These are phyloP conservation scores for Lepilemur ruficaudatus DNA, from an alignment of 2,797 vertebrate species.

Conservation along the genomic window DNA sequence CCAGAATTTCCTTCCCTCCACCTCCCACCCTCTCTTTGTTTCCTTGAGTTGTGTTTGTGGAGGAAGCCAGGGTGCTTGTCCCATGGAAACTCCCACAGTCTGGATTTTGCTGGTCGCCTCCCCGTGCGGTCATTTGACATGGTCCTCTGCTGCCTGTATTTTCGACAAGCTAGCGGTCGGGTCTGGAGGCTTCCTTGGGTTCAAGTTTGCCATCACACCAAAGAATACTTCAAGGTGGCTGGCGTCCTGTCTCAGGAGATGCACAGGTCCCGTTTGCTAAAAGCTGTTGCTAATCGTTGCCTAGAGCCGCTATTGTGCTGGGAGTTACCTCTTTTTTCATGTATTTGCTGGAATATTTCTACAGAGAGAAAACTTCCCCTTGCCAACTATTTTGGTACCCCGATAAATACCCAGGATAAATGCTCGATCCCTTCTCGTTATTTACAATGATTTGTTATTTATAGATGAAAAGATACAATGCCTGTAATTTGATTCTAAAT, in stretches of 20 bases:
- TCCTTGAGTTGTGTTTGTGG: background rate
- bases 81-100: background rate
- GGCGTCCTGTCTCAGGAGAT: accelerated
- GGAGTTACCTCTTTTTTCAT: background rate
- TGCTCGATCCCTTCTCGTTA: background rate
- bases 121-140: background rate
- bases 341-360: background rate
- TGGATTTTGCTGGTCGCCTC: background rate
- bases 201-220: accelerated
- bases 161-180: accelerated
- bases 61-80: background rate
- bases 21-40: background rate
- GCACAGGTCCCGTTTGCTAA: too few species aligned
- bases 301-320: background rate
- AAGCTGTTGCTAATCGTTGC: accelerated
- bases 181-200: background rate
- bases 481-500: background rate
- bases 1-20: background rate
- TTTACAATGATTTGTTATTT: background rate
- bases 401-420: background rate
- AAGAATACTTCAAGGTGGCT: background rate
- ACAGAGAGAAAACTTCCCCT: background rate
- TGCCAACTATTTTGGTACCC: background rate
- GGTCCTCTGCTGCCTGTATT: background rate
- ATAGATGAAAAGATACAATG: background rate